Evolutionary conservation across 2,113 vertebrate genomes (phyloP).

Genomic region (Takifugu bimaculatus): DNA sequence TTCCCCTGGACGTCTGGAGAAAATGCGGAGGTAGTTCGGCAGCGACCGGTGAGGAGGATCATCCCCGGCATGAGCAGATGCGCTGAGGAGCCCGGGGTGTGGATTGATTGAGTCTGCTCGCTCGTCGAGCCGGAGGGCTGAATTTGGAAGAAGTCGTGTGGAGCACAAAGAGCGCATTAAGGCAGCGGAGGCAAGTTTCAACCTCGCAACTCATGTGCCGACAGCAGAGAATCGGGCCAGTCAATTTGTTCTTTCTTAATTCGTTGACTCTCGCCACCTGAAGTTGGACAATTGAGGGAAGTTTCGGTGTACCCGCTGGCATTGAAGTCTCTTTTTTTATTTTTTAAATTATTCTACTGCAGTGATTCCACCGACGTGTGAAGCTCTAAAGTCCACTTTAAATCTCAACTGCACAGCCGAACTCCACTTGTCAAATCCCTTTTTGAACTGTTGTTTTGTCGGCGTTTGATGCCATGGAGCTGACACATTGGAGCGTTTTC

Average conservation of each 20-base stretch:
- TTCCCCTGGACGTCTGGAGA: conserved; percentile 1
- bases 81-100: conserved; percentile 31
- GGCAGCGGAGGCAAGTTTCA: conserved; percentile 37
- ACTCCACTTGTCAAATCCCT: conserved; percentile 53
- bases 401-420: conserved; percentile 66
- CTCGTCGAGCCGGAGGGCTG: conserved; percentile 16
- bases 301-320: conserved; percentile 25
- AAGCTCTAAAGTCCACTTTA: conserved; percentile 50
- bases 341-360: conserved; percentile 1
- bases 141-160: conserved; percentile 36
- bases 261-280: conserved; percentile 23
- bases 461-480: conserved; percentile 59
- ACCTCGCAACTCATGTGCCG: conserved; percentile 27
- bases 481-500: conserved; percentile 50
- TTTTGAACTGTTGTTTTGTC: conserved; percentile 4
- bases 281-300: conserved; percentile 50
- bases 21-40: conserved; percentile 22
- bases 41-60: conserved; percentile 11
- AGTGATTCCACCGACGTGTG: conserved; percentile 26
- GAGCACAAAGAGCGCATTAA: conserved; percentile 48
- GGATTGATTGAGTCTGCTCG: conserved; percentile 26
- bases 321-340: conserved; percentile 2
- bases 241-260: neutral
- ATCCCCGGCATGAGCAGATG: conserved; percentile 24
- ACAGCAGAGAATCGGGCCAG: conserved; percentile 19